Percentiles rank a stretch among this genome's conserved stretches.
These are phyloP conservation scores for Horisme vitalbata DNA, from an alignment of 2,888 invertebrate genomes.

Conservation along the genomic window DNA sequence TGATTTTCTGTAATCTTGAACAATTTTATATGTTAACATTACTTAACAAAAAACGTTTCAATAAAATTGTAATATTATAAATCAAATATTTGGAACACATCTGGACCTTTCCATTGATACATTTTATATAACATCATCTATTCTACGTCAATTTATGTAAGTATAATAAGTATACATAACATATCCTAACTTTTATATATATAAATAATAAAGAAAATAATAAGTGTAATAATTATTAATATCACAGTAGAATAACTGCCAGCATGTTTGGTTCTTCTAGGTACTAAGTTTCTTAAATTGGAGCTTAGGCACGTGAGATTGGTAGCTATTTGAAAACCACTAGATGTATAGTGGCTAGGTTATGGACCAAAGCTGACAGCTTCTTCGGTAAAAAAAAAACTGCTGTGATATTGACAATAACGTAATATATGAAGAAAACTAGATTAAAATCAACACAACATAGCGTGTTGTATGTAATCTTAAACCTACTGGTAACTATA, in stretches of 20 bases:
- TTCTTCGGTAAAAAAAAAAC: slow-evolving; percentile 60
- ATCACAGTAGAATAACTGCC: slow-evolving; percentile 81
- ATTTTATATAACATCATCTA: slow-evolving; percentile 65
- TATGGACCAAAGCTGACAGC: slow-evolving; percentile 59
- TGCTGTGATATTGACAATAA: slow-evolving; percentile 79
- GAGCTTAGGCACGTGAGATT: too few relatives aligned
- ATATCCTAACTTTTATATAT: slow-evolving; percentile 41
- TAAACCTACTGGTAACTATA: slow-evolving; percentile 79
- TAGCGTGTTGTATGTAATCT: slow-evolving; percentile 47
- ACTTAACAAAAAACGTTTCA: slow-evolving; percentile 59
- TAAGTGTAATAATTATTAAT: slow-evolving; percentile 80
- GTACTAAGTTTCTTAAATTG: too few relatives aligned
- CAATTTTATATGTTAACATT: slow-evolving; percentile 41
- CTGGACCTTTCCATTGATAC: slow-evolving; percentile 60
- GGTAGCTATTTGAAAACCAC: too few relatives aligned
- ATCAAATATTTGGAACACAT: slow-evolving; percentile 76
- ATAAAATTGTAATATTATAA: slow-evolving; percentile 62
- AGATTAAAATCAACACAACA: slow-evolving; percentile 57
- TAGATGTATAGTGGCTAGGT: not conserved
- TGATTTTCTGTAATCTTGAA: slow-evolving; percentile 34
- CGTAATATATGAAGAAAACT: slow-evolving; percentile 39
- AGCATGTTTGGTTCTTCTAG: too few relatives aligned
- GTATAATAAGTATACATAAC: slow-evolving; percentile 10
- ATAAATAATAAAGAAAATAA: slow-evolving; percentile 76
- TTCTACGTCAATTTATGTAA: slow-evolving; percentile 52